Evolutionary conservation across 2,888 invertebrate species (phyloP).

Genomic region (Gandaritis pyraliata): DNA sequence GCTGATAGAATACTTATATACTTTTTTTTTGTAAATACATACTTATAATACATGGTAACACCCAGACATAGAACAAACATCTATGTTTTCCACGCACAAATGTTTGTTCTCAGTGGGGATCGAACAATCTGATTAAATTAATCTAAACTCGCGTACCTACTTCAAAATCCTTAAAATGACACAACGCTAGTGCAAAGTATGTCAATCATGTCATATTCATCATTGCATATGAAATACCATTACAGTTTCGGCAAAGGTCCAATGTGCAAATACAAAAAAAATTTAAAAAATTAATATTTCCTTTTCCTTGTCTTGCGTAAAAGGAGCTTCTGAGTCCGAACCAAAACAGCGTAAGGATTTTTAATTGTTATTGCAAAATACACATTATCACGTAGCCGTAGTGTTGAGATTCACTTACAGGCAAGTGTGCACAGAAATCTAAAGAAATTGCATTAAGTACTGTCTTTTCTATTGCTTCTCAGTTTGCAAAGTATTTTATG

Average conservation of each 20-base stretch:
- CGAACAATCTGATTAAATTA: too few species aligned
- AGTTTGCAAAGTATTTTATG: neutral
- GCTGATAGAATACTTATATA: too few species aligned
- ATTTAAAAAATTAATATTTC: too few species aligned
- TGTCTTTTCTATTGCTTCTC: neutral
- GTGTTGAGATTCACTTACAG: slow-evolving; percentile 27
- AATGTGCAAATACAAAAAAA: slow-evolving; percentile 65
- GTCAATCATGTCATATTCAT: slow-evolving; percentile 5
- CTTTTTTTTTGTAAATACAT: too few species aligned
- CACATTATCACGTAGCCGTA: slow-evolving; percentile 43
- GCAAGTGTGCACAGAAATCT: slow-evolving; percentile 13
- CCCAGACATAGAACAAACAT: too few species aligned
- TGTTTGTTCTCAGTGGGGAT: too few species aligned
- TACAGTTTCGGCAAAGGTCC: slow-evolving; percentile 62
- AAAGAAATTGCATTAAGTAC: neutral
- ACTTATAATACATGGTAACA: too few species aligned
- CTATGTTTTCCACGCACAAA: too few species aligned
- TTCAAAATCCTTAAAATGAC: too few species aligned
- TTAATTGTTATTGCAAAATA: slow-evolving; percentile 48
- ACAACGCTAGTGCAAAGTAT: neutral
- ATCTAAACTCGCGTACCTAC: too few species aligned
- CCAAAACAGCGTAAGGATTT: slow-evolving; percentile 71
- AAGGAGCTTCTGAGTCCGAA: slow-evolving; percentile 76
- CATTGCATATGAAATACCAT: neutral
- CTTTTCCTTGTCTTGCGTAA: slow-evolving; percentile 57